Base-by-base conservation (phyloP, 2,888 invertebrate species). In the Pseudanteris insignis region DNA sequence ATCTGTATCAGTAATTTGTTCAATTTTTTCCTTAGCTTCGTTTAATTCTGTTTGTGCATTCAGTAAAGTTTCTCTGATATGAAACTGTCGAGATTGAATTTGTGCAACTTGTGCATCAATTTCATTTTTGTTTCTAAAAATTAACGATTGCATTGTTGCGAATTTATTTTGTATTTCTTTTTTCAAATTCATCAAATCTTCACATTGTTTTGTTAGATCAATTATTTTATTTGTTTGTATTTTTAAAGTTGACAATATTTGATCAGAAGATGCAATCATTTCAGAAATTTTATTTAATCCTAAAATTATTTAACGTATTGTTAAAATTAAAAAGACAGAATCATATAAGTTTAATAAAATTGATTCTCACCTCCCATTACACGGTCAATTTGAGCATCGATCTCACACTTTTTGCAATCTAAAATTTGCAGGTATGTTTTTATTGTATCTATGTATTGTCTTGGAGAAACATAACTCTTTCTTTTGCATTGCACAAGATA, bases 371-470 rank as follows among this genome's bases (percentile, higher is more conserved):
- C n/a, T n/a, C n/a, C n/a, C n/a, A n/a, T n/a, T n/a, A n/a, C n/a
- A n/a, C n/a, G n/a, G n/a, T n/a, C n/a, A 21, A 76, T 73, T 77
- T 83, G 85, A 2, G 79, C 70, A 12, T 79, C 73, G 28, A 84
- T 84, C 55, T 77, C 84, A 21, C 67, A 75, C 63, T 82, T 82
- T 59, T 90, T 90, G 69, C 91, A 89, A 65, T 89, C 87, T 29
- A 95, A 81, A 21, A 95, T 82, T 62, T 84, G 84, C 1, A 94
- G 74, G 73, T 94, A 95, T 1, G 87, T 89, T 44, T 86, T 86
- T 51, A 96, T 89, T 72, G 86, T 94, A 79, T 95, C 94, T 74
- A 96, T 83, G 77, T 92, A 96, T 74, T 95, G 94, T 69, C 93
- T 94, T 0, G 96, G 95, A 0, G 95, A 94, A 1, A 95, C 92